Conservation (phyloP, 2,113 vertebrate species). For the Spermophilus dauricus region DNA sequence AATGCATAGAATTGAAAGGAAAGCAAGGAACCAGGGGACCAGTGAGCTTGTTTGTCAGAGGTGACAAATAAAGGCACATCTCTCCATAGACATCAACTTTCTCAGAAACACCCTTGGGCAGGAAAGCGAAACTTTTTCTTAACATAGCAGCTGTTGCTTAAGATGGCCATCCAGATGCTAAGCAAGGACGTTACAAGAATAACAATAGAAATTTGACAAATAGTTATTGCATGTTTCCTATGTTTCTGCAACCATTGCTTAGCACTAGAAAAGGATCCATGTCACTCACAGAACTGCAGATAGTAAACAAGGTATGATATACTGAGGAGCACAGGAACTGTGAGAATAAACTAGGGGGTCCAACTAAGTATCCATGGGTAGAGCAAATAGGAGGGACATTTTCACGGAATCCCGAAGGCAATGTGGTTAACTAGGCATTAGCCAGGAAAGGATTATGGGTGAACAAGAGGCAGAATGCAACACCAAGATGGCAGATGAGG, state of each 20-base stretch:
- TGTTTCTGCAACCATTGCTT: not conserved
- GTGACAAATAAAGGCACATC: no score
- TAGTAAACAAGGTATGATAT: not conserved
- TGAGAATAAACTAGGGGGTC: not conserved
- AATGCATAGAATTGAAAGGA: not conserved
- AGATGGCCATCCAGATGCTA: no score
- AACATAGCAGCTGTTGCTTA: no score
- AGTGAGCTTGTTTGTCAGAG: no score
- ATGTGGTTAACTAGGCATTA: not conserved
- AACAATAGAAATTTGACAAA: not conserved
- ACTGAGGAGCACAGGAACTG: not conserved
- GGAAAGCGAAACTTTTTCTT: no score
- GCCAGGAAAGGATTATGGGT: not conserved
- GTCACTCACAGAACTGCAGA: not conserved
- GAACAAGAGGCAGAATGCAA: not conserved
- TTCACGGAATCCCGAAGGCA: not conserved
- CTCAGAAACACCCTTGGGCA: no score
- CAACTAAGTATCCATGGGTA: not conserved
- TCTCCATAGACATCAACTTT: no score
- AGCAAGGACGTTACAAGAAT: not conserved
- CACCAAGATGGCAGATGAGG: rapidly evolving
- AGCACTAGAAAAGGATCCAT: not conserved
- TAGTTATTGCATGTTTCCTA: not conserved
- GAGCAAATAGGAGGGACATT: not conserved
- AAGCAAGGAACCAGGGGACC: no score